phyloP scores from a whole-genome alignment of 1,140 invertebrate species.

The Pollicipes pollicipes region DNA sequence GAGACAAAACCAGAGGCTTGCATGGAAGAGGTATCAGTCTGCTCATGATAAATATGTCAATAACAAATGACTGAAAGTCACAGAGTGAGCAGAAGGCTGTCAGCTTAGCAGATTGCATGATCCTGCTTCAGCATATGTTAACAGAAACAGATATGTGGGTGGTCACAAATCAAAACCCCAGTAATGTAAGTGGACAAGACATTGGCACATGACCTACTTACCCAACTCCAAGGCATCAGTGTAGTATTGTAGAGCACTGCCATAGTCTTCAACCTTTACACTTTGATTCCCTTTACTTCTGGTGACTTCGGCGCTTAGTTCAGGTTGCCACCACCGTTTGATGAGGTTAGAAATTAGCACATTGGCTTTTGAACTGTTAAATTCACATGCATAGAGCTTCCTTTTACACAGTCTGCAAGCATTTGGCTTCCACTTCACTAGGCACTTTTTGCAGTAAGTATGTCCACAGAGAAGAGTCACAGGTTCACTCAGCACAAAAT shows the following conservation, averaged over 20 bases:
- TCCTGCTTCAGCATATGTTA: too few relatives aligned
- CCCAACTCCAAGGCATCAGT: constrained; percentile 38
- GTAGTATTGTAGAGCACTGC: constrained; percentile 43
- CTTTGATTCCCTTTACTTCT: constrained; percentile 42
- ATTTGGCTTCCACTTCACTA: constrained; percentile 29
- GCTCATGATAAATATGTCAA: too few relatives aligned
- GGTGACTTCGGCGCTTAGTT: constrained; percentile 39
- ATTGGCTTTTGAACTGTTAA: constrained; percentile 35
- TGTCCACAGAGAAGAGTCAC: constrained; percentile 50
- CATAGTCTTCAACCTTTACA: constrained; percentile 37
- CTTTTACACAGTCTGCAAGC: constrained; percentile 13
- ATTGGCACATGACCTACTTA: too few relatives aligned
- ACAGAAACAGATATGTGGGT: too few relatives aligned
- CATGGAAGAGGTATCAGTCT: too few relatives aligned
- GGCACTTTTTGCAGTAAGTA: constrained; percentile 44
- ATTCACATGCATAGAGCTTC: constrained; percentile 6
- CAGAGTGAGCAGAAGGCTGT: too few relatives aligned
- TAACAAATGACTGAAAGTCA: too few relatives aligned
- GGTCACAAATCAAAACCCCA: background rate
- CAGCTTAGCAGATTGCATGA: too few relatives aligned
- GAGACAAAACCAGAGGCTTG: too few relatives aligned
- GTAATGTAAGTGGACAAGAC: constrained; percentile 6
- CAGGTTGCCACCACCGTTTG: constrained; percentile 47
- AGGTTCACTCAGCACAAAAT: constrained; percentile 44
- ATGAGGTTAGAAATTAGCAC: constrained; percentile 42